Base-by-base conservation (phyloP, 1,140 invertebrate species). In the Zaprionus davidi region DNA sequence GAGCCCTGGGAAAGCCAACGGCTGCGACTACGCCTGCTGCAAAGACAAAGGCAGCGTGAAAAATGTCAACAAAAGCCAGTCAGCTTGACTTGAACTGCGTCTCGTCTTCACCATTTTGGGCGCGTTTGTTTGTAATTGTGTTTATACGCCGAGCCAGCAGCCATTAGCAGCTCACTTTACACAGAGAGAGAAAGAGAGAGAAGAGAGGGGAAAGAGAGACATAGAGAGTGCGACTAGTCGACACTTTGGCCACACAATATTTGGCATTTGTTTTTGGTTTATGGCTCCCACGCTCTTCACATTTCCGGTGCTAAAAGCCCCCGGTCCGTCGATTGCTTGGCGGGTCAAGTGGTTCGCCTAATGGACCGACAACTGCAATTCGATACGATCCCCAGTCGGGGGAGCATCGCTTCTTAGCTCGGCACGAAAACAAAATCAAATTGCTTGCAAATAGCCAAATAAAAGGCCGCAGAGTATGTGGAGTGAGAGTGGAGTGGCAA, bases 101-200 rank as follows among this genome's bases (percentile, higher is more conserved):
- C 41, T 17, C 15, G 38, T 41, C 38, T 46, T 20, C 6, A 5
- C 7, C 41, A 46, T 46, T 46, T 17, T 46, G 41, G n/a, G 13
- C 31, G 64, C 81, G 70, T 72, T 63, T 70, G 65, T 66, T 66
- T 65, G 73, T 76, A 53, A 41, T 53, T 67, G 53, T 72, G 64
- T 79, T 46, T 71, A 67, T 63, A 17, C 41, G 73, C 31, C 71
- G 67, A 57, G 46, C 53, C 36, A 12, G 12, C 15, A 51, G 46
- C 83, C 84, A 88, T 88, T 88, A 88, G 81, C 84, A 84, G 84
- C 85, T 88, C 84, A 88, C 81, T 88, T 88, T 88, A 90, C 84
- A 78, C 68, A 76, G 38, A 41, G 17, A 71, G 63, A 69, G 20
- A 24, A 2, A 22, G 46, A 2, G 20, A 13, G 11, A 20, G 20